Conservation (phyloP, 2,888 invertebrate species). For the Eubasilissa splendida region DNA sequence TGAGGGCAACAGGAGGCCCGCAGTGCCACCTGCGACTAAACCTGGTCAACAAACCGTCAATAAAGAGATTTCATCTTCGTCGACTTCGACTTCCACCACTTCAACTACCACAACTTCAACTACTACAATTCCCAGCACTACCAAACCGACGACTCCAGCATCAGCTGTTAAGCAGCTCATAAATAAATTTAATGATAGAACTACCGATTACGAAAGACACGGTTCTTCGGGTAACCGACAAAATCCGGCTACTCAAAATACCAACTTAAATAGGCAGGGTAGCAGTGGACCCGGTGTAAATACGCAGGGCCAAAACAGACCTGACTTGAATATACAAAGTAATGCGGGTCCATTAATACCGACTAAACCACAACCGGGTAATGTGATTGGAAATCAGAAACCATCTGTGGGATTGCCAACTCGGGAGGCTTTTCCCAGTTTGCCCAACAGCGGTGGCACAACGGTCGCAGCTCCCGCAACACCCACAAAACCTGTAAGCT, state of each 20-base stretch:
- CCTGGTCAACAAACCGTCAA: constrained; percentile 34
- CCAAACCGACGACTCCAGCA: constrained; percentile 44
- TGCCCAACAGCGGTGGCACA: constrained; percentile 30
- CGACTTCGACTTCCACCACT: constrained; percentile 8
- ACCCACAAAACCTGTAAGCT: constrained; percentile 65
- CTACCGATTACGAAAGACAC: constrained; percentile 31
- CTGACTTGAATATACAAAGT: not conserved
- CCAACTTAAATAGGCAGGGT: not conserved
- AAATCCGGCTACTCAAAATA: not conserved
- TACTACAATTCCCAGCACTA: constrained; percentile 9
- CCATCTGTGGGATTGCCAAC: not conserved
- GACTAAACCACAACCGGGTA: not conserved
- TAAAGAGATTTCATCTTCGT: not conserved
- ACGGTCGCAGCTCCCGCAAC: constrained; percentile 15
- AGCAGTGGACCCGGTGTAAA: not conserved
- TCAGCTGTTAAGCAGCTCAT: constrained; percentile 46
- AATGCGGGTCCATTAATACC: constrained; percentile 23
- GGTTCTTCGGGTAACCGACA: constrained; percentile 2
- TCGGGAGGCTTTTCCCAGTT: constrained; percentile 37
- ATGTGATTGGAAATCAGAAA: constrained; percentile 5
- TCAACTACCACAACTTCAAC: constrained; percentile 14
- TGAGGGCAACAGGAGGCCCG: constrained; percentile 60
- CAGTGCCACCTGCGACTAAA: constrained; percentile 61
- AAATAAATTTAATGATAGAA: constrained; percentile 50
- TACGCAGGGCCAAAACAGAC: not conserved